These are phyloP conservation scores for Leuciscus idus DNA, from an alignment of 2,113 vertebrate genomes.

Conservation along the genomic window DNA sequence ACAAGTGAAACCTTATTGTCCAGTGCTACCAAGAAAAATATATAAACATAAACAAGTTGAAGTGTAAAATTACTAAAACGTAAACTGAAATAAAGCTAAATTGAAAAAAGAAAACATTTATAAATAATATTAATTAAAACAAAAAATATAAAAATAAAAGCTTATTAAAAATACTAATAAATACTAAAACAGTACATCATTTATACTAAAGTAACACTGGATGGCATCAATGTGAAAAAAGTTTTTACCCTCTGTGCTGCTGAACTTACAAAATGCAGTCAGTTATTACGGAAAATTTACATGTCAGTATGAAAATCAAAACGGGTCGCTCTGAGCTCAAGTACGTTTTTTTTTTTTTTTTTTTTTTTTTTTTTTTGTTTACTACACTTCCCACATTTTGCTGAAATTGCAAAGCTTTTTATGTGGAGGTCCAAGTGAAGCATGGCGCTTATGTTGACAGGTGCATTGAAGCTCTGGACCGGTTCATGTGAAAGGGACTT, in stretches of 20 bases:
- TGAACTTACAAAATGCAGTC: background rate
- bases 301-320: background rate
- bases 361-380: background rate
- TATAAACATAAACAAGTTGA: background rate
- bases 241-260: background rate
- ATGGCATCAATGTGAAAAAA: background rate
- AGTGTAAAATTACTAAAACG: background rate
- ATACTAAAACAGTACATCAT: background rate
- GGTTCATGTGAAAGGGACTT: background rate
- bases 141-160: too few species aligned
- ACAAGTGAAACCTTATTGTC: too few species aligned
- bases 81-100: background rate
- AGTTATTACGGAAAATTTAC: background rate
- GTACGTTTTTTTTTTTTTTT: background rate
- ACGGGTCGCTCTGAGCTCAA: background rate
- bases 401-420: background rate
- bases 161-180: background rate
- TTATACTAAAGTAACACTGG: background rate
- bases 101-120: background rate
- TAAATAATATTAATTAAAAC: background rate
- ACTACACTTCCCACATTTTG: background rate
- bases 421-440: too few species aligned
- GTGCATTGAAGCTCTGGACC: too few species aligned
- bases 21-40: too few species aligned
- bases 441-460: too few species aligned